Evolutionary conservation across 37 sponge, comb jelly and placozoan species (phyloP).

Genomic region (Aphrocallistes beatrix): DNA sequence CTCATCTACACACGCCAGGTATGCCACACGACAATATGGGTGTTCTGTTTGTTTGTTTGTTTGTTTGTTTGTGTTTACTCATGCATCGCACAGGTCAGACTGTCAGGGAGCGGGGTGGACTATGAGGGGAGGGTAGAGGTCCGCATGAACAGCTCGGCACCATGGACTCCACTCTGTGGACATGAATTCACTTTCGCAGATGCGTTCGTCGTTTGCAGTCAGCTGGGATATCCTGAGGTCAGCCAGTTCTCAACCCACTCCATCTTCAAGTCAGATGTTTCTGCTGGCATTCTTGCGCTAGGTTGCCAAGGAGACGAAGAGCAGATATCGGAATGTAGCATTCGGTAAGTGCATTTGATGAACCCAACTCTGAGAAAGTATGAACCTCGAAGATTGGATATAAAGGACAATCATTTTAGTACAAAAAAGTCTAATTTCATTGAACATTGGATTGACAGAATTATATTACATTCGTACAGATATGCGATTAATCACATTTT

Average conservation of each 20-base stretch:
- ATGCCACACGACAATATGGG: background rate
- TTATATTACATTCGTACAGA: no score
- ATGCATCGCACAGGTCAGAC: no score
- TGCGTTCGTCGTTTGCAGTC: slow-evolving; percentile 19
- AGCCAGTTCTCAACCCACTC: background rate
- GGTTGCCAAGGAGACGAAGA: background rate
- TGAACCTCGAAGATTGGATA: no score
- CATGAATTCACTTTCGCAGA: background rate
- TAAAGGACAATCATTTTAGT: no score
- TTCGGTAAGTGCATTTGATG: no score
- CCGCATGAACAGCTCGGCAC: slow-evolving; percentile 19
- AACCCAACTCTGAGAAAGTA: no score
- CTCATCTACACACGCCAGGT: background rate
- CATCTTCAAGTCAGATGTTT: background rate
- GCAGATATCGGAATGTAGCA: slow-evolving; percentile 8
- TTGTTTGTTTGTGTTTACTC: no score
- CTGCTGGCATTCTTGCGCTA: background rate
- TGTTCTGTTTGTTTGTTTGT: background rate
- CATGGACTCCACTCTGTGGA: slow-evolving; percentile 31
- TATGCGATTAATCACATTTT: no score
- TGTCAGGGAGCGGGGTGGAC: slow-evolving; percentile 17
- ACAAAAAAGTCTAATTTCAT: no score
- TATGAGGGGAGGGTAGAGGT: slow-evolving; percentile 44
- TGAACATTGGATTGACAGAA: no score
- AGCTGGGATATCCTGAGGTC: slow-evolving; percentile 20